Conservation (phyloP, 2,797 vertebrate species). For the Lithobates pipiens region DNA sequence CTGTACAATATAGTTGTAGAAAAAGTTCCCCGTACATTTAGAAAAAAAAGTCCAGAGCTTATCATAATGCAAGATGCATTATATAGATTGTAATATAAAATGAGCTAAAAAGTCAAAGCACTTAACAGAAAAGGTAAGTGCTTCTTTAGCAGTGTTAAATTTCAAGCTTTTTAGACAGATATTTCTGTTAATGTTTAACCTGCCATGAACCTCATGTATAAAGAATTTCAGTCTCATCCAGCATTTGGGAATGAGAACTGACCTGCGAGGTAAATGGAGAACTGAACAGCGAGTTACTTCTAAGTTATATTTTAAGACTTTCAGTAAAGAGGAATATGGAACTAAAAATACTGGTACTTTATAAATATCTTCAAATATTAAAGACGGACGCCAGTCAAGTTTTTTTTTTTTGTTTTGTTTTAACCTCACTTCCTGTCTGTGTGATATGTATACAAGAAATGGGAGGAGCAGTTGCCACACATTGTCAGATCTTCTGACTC, state of each 20-base stretch:
- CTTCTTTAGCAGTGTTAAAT: slow-evolving; percentile 25
- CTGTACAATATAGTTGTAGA: no score
- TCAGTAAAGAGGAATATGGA: neutral
- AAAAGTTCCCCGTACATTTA: neutral
- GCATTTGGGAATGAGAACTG: neutral
- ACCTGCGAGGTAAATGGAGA: neutral
- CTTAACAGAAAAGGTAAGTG: slow-evolving; percentile 45
- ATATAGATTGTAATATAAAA: slow-evolving; percentile 30
- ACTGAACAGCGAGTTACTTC: neutral
- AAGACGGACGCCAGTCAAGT: neutral
- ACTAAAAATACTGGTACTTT: neutral
- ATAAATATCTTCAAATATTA: neutral
- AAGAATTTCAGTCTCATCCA: neutral
- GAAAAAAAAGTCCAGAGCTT: neutral
- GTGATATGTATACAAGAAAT: no score
- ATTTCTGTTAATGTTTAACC: slow-evolving; percentile 28
- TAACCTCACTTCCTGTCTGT: no score
- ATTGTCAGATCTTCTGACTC: no score
- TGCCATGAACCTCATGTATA: slow-evolving; percentile 3
- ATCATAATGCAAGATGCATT: slow-evolving; percentile 18
- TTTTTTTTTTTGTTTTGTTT: no score
- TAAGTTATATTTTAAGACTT: neutral
- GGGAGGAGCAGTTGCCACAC: no score
- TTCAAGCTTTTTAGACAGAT: slow-evolving; percentile 17
- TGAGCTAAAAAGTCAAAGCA: slow-evolving; percentile 45